A percentile compares a stretch with the other conserved stretches of the same genome.
Evolutionary conservation across 1,140 invertebrate species (phyloP).

Genomic region (Vanessa atalanta): DNA sequence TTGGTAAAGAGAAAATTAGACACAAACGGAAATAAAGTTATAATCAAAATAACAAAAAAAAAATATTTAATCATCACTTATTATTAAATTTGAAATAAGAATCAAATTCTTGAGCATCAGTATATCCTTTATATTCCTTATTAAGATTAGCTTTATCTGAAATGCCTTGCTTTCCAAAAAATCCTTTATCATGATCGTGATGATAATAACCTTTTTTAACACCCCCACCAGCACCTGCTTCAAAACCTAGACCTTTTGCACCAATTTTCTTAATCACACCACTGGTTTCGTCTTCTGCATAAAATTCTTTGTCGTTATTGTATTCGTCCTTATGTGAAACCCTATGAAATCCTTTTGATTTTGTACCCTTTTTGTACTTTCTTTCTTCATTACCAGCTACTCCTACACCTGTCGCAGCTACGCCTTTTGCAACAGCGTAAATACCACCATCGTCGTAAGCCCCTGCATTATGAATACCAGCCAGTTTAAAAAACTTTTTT

Average conservation of each 20-base stretch:
- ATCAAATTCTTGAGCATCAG: slow-evolving; percentile 75
- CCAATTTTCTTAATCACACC: slow-evolving; percentile 83
- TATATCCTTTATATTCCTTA: slow-evolving; percentile 73
- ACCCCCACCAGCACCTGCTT: slow-evolving; percentile 73
- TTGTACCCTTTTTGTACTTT: slow-evolving; percentile 84
- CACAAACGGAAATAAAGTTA: too few species aligned
- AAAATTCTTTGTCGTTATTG: slow-evolving; percentile 86
- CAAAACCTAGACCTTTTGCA: slow-evolving; percentile 75
- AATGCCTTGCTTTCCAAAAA: slow-evolving; percentile 77
- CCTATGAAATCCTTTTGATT: slow-evolving; percentile 85
- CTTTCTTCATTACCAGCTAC: slow-evolving; percentile 70
- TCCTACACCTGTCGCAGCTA: slow-evolving; percentile 64
- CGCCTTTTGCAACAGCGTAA: slow-evolving; percentile 62
- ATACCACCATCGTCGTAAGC: slow-evolving; percentile 65
- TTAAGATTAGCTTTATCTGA: slow-evolving; percentile 78
- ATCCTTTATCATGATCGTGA: slow-evolving; percentile 70
- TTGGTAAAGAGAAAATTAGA: too few species aligned
- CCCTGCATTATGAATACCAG: slow-evolving; percentile 62
- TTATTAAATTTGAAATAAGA: slow-evolving; percentile 62
- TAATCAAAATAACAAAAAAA: background rate
- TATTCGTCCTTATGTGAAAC: slow-evolving; percentile 88
- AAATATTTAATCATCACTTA: slow-evolving; percentile 25
- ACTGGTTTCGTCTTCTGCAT: slow-evolving; percentile 84
- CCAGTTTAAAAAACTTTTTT: slow-evolving; percentile 70
- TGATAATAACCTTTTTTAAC: slow-evolving; percentile 80